Conservation (phyloP, 2,888 invertebrate species). For the Acleris emargana region DNA sequence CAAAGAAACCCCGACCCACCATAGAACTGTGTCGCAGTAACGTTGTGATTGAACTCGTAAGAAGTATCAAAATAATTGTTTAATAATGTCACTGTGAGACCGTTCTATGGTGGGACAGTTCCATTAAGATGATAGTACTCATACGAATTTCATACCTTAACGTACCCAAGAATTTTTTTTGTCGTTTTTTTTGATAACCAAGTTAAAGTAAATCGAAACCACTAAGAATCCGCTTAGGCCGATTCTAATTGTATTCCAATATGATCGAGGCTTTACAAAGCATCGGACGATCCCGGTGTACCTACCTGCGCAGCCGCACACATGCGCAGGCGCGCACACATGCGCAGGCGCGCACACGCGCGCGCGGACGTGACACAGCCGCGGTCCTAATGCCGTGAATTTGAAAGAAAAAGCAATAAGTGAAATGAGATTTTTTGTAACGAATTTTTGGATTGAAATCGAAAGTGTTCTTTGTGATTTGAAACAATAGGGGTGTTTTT, state of each 20-base stretch:
- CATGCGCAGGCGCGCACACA: conserved; percentile 47
- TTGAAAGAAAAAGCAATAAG: conserved; percentile 56
- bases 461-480: conserved; percentile 35
- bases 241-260: conserved; percentile 63
- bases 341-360: conserved; percentile 39
- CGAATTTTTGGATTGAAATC: conserved; percentile 33
- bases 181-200: background rate
- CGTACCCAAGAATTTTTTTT: no score
- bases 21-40: no score
- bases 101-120: no score
- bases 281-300: conserved; percentile 76
- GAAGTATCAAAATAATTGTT: no score
- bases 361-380: conserved; percentile 68
- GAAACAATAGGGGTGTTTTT: no score
- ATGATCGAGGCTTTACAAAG: conserved; percentile 58
- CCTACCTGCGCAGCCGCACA: conserved; percentile 66
- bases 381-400: conserved; percentile 62
- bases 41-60: no score
- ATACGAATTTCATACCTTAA: no score
- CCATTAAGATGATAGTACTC: no score
- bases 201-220: conserved; percentile 32
- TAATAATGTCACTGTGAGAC: no score
- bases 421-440: conserved; percentile 47
- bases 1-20: no score
- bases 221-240: conserved; percentile 73